Evolutionary conservation across 2,113 vertebrate genomes (phyloP).

Genomic region (Cynopterus brachyotis): DNA sequence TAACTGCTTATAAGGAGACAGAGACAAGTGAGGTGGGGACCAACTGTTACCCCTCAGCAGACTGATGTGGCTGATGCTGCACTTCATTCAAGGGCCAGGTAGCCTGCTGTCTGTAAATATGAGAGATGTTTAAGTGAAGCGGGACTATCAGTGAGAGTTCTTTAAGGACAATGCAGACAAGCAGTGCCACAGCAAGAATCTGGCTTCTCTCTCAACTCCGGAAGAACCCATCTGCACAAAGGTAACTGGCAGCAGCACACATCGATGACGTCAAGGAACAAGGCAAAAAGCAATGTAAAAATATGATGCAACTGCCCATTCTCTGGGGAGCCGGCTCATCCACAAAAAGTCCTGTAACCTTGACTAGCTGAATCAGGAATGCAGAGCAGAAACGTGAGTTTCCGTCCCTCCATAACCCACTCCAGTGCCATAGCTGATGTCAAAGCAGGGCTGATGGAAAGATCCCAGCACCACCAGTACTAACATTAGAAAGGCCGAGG

Average conservation of each 20-base stretch:
- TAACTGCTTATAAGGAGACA: background rate
- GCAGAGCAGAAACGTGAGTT: background rate
- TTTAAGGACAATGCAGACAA: background rate
- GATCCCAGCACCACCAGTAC: background rate
- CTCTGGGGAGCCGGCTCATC: background rate
- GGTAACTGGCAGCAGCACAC: background rate
- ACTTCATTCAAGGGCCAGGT: background rate
- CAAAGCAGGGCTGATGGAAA: background rate
- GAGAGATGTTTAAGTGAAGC: background rate
- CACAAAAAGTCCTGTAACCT: background rate
- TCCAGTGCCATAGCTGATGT: background rate
- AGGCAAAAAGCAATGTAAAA: background rate
- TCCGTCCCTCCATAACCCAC: background rate
- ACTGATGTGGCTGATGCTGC: background rate
- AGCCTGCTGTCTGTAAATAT: background rate
- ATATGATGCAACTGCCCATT: background rate
- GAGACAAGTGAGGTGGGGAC: background rate
- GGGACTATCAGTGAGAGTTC: background rate
- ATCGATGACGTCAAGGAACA: background rate
- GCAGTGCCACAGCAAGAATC: background rate
- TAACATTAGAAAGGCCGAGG: background rate
- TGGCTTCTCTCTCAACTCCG: background rate
- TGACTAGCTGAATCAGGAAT: background rate
- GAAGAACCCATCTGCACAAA: background rate
- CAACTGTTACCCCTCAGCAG: background rate